phyloP scores from a whole-genome alignment of 2,888 invertebrate genomes.

The Heliconius ismenius region DNA sequence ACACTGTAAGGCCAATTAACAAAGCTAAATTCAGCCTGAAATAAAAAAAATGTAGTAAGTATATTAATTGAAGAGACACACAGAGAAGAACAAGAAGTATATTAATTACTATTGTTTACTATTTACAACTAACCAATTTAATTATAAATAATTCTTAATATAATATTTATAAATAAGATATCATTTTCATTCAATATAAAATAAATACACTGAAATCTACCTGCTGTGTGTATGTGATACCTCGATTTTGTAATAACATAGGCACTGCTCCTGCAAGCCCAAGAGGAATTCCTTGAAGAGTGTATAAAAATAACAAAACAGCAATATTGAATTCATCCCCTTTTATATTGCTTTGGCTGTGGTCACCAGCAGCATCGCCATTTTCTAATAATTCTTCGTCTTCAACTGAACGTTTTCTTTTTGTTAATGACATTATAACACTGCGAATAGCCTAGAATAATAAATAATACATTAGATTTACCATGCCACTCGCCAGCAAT shows the following conservation, averaged over 20 bases:
- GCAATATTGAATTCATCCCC: conserved; percentile 92
- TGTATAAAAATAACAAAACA: conserved; percentile 94
- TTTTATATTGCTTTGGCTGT: conserved; percentile 77
- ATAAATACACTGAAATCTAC: conserved; percentile 54
- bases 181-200: neutral
- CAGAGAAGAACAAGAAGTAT: too few relatives aligned
- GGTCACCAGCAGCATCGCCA: conserved; percentile 58
- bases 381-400: conserved; percentile 73
- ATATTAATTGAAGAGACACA: too few relatives aligned
- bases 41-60: conserved; percentile 43
- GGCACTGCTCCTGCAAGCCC: conserved; percentile 97
- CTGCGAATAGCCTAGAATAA: conserved; percentile 61
- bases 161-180: neutral
- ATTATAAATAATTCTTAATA: too few relatives aligned
- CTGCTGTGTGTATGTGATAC: conserved; percentile 97
- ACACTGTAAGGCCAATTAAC: conserved; percentile 96
- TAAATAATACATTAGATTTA: conserved; percentile 30
- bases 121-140: too few relatives aligned
- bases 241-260: conserved; percentile 95
- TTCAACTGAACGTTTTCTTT: conserved; percentile 68
- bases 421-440: conserved; percentile 71
- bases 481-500: conserved; percentile 22
- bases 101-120: too few relatives aligned
- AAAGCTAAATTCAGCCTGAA: conserved; percentile 94
- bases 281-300: conserved; percentile 96